Evolutionary conservation across 1,140 invertebrate species (phyloP), one percentile per base, ranked within the genome.

Genomic region (Conopomorpha cramerella): DNA sequence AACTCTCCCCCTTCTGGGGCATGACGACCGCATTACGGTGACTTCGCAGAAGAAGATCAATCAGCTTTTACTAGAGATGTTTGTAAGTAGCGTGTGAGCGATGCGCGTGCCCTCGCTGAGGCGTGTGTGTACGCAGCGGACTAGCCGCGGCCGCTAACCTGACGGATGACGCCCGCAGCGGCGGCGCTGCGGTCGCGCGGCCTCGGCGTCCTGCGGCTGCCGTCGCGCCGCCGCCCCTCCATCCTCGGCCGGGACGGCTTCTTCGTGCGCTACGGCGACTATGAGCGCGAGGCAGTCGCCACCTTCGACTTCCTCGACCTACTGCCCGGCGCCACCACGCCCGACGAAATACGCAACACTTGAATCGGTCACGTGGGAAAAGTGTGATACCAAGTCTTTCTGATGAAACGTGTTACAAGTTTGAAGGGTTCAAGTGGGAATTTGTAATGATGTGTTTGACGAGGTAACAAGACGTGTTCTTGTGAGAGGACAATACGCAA

Each of bases 241-340:
- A 89, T 90, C 58, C 84, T 91, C 47, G 86, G 85, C 40, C 79
- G 88, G 23, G 81, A 84, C 26, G 86, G 88, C 53, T 87, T 91
- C 68, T 91, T 82, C 78, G 83, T 88, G 18, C 81, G 88, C 40
- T 91, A 84, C 67, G 88, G 87, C n/a, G 86, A 88, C 39, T 85
- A 87, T 49, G 88, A 91, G 58, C 77, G 81, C 33, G 87, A 89
- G 61, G 87, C 88, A 14, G 84, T 91, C 32, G 86, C 88, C 17
- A 85, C 84, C 44, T 91, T 91, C 63, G 87, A 90, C 71, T 91
- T 90, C 74, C 79, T 91, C 33, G 84, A 91, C 55, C 84, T 87
- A 42, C 67, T 90, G 42, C 83, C 81, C 36, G 78, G 77, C 12
- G 74, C 77, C 15, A 80, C 78, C 41, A 80, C 72, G 39, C 78